These are phyloP conservation scores for Pilophorus perplexus DNA, from an alignment of 2,888 invertebrate species.

Conservation along the genomic window DNA sequence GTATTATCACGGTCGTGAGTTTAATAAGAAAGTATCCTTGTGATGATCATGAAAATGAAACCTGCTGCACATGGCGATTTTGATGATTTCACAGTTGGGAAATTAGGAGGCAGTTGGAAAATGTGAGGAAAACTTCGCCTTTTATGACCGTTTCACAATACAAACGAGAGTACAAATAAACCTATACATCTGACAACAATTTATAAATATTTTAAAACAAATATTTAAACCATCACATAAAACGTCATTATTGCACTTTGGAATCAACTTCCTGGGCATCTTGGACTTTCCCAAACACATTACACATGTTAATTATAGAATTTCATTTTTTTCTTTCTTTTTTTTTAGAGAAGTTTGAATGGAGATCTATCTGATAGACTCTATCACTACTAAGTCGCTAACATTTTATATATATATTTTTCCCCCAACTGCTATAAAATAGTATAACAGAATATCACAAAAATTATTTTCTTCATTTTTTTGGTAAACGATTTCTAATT, in stretches of 20 bases:
- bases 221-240: neutral
- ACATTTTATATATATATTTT: neutral
- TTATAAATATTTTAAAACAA: too few relatives aligned
- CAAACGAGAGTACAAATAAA: too few relatives aligned
- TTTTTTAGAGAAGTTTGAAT: neutral
- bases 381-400: neutral
- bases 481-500: constrained; percentile 1
- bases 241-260: neutral
- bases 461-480: constrained; percentile 16
- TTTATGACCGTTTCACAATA: too few relatives aligned
- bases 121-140: too few relatives aligned
- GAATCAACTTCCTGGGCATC: neutral
- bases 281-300: constrained; percentile 14
- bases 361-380: neutral
- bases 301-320: constrained; percentile 21
- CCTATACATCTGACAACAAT: too few relatives aligned
- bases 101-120: too few relatives aligned
- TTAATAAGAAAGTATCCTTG: too few relatives aligned
- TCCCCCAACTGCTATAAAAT: constrained; percentile 26
- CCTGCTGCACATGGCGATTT: too few relatives aligned
- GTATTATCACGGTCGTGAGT: too few relatives aligned
- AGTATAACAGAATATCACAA: constrained; percentile 33
- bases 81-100: too few relatives aligned
- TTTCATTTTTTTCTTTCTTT: too few relatives aligned
- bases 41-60: too few relatives aligned